A percentile compares a stretch with the other conserved stretches of the same genome.
phyloP scores from a whole-genome alignment of 2,888 invertebrate genomes.

The Hypercompe scribonia region DNA sequence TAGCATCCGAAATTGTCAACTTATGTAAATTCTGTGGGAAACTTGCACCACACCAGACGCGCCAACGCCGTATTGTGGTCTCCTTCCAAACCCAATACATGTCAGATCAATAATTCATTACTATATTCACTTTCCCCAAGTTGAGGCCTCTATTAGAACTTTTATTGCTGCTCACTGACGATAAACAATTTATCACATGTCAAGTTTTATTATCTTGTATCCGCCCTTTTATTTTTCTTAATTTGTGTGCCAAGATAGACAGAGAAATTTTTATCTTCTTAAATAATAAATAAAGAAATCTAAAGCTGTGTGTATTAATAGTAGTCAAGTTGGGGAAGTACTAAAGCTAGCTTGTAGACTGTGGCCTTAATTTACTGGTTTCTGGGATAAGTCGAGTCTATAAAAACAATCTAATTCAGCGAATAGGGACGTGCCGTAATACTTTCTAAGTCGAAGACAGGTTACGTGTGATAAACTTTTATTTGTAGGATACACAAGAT shows the following conservation, averaged over 20 bases:
- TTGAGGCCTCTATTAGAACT: conserved; percentile 26
- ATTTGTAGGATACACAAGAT: background rate
- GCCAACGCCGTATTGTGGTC: conserved; percentile 18
- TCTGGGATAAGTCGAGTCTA: background rate
- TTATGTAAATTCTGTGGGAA: conserved; percentile 55
- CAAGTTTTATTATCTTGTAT: conserved; percentile 18
- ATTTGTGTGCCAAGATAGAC: conserved; percentile 15
- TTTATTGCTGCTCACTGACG: conserved; percentile 31
- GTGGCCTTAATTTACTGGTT: background rate
- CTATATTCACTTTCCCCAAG: conserved; percentile 34
- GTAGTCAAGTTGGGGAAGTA: background rate
- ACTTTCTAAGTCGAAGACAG: background rate
- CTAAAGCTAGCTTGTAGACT: background rate
- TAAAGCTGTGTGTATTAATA: background rate
- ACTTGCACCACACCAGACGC: conserved; percentile 39
- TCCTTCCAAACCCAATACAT: conserved; percentile 34
- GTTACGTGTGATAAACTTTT: background rate
- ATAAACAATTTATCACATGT: conserved; percentile 24
- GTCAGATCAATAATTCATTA: conserved; percentile 48
- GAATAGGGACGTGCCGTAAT: background rate
- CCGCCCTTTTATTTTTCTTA: conserved; percentile 19
- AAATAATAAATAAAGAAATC: background rate
- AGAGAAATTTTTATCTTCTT: background rate
- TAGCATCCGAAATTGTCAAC: conserved; percentile 53
- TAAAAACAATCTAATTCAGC: background rate